Conservation (phyloP, 2,797 vertebrate genomes). For the Ctenopoma kingsleyae region DNA sequence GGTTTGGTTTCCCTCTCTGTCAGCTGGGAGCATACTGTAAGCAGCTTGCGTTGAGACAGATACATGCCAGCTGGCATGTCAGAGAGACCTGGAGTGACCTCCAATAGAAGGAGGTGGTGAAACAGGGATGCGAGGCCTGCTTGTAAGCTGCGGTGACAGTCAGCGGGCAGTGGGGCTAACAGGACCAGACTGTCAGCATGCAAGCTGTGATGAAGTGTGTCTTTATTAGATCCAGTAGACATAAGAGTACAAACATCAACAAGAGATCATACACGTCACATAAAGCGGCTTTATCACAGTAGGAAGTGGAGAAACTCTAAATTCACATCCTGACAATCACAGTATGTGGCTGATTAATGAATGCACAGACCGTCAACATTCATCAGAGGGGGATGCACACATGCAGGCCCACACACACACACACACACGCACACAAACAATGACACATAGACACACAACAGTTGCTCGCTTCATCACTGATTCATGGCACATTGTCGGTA, state of each 20-base stretch:
- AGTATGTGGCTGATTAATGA: constrained; percentile 56
- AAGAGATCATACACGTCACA: constrained; percentile 18
- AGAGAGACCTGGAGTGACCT: constrained; percentile 48
- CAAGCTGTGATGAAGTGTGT: constrained; percentile 42
- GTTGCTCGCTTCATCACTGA: constrained; percentile 5
- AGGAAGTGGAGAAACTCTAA: constrained; percentile 40
- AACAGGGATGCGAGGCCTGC: constrained; percentile 24
- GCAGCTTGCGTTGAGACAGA: constrained; percentile 25
- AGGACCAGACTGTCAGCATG: constrained; percentile 44
- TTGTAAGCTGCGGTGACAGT: constrained; percentile 44
- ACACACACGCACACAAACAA: not conserved
- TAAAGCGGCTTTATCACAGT: constrained; percentile 2
- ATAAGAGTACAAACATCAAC: constrained; percentile 27
- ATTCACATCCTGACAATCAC: constrained; percentile 27
- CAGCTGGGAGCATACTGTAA: not conserved
- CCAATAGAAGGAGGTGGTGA: constrained; percentile 23
- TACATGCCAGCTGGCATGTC: constrained; percentile 39
- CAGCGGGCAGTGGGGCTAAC: constrained; percentile 43
- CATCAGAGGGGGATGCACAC: constrained; percentile 20
- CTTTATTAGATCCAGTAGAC: constrained; percentile 26
- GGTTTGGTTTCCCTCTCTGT: constrained; percentile 29
- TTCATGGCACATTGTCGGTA: not conserved
- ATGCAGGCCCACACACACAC: constrained; percentile 19
- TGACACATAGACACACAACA: not conserved
- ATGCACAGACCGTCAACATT: constrained; percentile 29